phyloP scores from a whole-genome alignment of 2,113 vertebrate genomes.

The Notothenia coriiceps region DNA sequence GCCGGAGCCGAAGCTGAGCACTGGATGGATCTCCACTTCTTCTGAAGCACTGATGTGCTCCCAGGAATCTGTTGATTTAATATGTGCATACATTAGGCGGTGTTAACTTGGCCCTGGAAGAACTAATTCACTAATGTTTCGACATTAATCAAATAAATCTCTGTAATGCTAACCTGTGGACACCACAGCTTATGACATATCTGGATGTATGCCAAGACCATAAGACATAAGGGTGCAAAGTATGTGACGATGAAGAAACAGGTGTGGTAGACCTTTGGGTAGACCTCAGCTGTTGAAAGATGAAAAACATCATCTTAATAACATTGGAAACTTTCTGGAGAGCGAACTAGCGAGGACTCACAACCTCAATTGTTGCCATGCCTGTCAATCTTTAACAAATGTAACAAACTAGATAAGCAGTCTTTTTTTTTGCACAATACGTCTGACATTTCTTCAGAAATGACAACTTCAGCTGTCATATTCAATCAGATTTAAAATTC shows the following conservation, averaged over 20 bases:
- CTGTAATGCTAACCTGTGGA: slow-evolving; percentile 87
- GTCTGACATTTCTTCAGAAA: neutral
- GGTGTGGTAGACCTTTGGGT: slow-evolving; percentile 95
- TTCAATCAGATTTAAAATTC: neutral
- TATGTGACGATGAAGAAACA: slow-evolving; percentile 98
- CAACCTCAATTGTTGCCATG: neutral
- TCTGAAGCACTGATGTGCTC: slow-evolving; percentile 91
- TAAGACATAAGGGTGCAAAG: slow-evolving; percentile 94
- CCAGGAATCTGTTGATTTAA: slow-evolving; percentile 90
- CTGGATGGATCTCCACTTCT: slow-evolving; percentile 90
- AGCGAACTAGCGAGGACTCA: too few relatives aligned
- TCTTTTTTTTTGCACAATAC: neutral
- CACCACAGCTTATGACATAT: slow-evolving; percentile 98
- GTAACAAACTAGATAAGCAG: neutral
- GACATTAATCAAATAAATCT: neutral
- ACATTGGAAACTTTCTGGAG: too few relatives aligned
- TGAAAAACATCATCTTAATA: neutral
- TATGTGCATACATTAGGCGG: slow-evolving; percentile 8
- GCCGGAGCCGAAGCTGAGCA: slow-evolving; percentile 80
- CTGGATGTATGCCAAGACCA: slow-evolving; percentile 97
- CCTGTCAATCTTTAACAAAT: neutral
- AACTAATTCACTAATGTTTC: neutral
- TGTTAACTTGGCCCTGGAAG: neutral
- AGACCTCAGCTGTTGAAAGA: slow-evolving; percentile 89
- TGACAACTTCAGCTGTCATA: neutral